Percentiles rank a stretch among this genome's conserved stretches.
phyloP scores from a whole-genome alignment of 1,140 invertebrate genomes.

The Caerostris darwini region DNA sequence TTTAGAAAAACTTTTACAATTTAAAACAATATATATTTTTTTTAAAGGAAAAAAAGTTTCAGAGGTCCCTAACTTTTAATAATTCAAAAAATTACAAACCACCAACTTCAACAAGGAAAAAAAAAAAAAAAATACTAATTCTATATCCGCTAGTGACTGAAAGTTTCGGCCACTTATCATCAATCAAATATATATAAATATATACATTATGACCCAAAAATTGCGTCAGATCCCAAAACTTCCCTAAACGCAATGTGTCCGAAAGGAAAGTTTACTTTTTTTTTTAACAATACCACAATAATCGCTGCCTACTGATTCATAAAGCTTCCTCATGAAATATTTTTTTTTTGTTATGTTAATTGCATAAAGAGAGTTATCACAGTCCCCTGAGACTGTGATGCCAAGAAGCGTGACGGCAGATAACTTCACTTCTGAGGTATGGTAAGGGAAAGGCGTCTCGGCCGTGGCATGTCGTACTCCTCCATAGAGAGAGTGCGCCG shows the following conservation, averaged over 20 bases:
- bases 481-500: constrained; percentile 80
- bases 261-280: background rate
- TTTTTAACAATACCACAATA: background rate
- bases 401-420: background rate
- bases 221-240: constrained; percentile 70
- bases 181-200: constrained; percentile 53
- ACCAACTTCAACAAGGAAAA: constrained; percentile 45
- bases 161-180: background rate
- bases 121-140: constrained; percentile 57
- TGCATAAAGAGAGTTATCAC: constrained; percentile 31
- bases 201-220: constrained; percentile 61
- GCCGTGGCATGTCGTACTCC: constrained; percentile 80
- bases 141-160: constrained; percentile 31
- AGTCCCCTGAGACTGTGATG: background rate
- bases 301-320: constrained; percentile 67
- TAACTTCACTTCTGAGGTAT: constrained; percentile 77
- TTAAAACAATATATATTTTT: constrained; percentile 56
- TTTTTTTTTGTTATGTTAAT: constrained; percentile 2
- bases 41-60: constrained; percentile 28
- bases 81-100: constrained; percentile 15
- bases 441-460: constrained; percentile 79
- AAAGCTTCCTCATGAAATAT: constrained; percentile 64
- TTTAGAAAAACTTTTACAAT: constrained; percentile 55
- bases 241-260: constrained; percentile 41
- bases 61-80: constrained; percentile 52